Base-by-base conservation (phyloP, 2,888 invertebrate genomes). In the Danaus chrysippus region DNA sequence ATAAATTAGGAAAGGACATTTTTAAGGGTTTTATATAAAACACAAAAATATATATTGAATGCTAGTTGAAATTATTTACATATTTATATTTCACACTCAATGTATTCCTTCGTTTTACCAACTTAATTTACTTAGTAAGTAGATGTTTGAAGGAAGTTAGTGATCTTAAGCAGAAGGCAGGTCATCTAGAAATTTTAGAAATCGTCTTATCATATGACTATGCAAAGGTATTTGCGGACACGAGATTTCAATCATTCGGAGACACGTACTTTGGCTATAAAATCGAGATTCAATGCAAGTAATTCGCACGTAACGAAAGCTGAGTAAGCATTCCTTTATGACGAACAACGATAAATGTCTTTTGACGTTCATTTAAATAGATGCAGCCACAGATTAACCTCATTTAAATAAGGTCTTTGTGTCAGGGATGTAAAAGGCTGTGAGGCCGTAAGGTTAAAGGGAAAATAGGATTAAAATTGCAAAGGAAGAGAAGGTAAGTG, bases 221-320 rank as follows among this genome's bases (percentile, higher is more conserved):
- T 66, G 59, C 56, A 34, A 57, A 63, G 54, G 54, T 44, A 59
- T 59, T 61, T 59, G 54, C 59, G 44, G 59, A 54, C 54, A 59
- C 54, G 58, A 56, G 64, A 62, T 64, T 61, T 56, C 53, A 62
- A 67, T 67, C 66, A 61, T 54, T 58, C 49, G 58, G 42, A 10
- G 42, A 67, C 66, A 67, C 66, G 66, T 67, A 64, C 56, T 52
- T 56, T 42, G 59, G 54, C 46, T 55, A 19, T 53, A 58, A 42
- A 59, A 42, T 42, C 9, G 52, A 62, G 46, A 56, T 44, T 56
- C 34, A 64, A 67, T 67, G 64, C 60, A 54, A 17, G 55, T 57
- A 56, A 49, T 58, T 49, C 54, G 66, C 66, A 67, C 64, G 66
- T 66, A 63, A 57, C 54, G 44, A 53, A 60, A 34, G 66, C 66